Evolutionary conservation across 2,113 vertebrate species (phyloP).

Genomic region (Phylloscopus whistleri): DNA sequence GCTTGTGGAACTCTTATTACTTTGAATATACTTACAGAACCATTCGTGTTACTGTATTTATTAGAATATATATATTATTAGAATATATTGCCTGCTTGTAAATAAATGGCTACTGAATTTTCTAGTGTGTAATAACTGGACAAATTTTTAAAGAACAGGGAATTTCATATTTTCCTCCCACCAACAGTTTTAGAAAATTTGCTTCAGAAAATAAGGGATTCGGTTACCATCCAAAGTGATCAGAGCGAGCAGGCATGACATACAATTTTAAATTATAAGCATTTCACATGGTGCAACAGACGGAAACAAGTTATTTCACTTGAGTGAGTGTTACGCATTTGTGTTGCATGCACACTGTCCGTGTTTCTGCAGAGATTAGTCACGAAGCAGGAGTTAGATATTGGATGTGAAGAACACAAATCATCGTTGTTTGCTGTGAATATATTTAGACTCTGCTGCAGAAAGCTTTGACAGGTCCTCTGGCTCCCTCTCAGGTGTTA

Average conservation of each 20-base stretch:
- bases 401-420: not conserved
- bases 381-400: not conserved
- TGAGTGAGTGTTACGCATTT: not conserved
- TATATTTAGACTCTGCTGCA: not conserved
- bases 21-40: not conserved
- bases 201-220: not conserved
- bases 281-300: not conserved
- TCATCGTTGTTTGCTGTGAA: not conserved
- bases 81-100: not conserved
- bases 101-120: not conserved
- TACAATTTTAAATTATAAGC: not conserved
- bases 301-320: conserved; percentile 23
- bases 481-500: not conserved
- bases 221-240: not conserved
- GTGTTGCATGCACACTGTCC: not conserved
- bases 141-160: not conserved
- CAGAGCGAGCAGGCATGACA: not conserved
- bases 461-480: not conserved
- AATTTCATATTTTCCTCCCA: not conserved
- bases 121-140: not conserved
- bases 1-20: not conserved
- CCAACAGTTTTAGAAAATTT: not conserved
- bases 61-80: not conserved
- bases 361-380: not conserved
- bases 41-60: not conserved